Percentiles rank a stretch among this genome's conserved stretches.
Evolutionary conservation across 2,888 invertebrate genomes (phyloP).

Genomic region (Drosophila conformis): DNA sequence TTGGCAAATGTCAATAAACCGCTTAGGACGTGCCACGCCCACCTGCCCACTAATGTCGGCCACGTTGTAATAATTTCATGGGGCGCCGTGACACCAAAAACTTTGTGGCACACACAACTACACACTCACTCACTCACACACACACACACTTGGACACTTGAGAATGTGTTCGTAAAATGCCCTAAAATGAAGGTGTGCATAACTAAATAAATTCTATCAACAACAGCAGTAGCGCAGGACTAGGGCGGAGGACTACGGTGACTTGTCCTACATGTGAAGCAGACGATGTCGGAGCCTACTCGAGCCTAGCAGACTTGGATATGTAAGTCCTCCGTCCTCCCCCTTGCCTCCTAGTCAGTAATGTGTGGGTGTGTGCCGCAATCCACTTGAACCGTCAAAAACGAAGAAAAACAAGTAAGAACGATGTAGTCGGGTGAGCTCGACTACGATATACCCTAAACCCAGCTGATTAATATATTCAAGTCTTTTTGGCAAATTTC

Average conservation of each 20-base stretch:
- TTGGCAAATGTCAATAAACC: slow-evolving; percentile 46
- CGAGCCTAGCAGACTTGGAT: slow-evolving; percentile 35
- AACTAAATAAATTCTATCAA: slow-evolving; percentile 80
- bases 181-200: slow-evolving; percentile 80
- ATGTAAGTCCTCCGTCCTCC: background rate
- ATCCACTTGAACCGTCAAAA: slow-evolving; percentile 51
- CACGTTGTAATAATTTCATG: slow-evolving; percentile 32
- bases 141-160: slow-evolving; percentile 34
- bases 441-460: background rate
- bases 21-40: slow-evolving; percentile 30
- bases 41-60: slow-evolving; percentile 3
- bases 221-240: slow-evolving; percentile 55
- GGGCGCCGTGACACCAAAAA: slow-evolving; percentile 49
- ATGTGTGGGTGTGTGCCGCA: slow-evolving; percentile 27
- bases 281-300: slow-evolving; percentile 46
- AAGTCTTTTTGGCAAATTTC: background rate
- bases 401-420: background rate
- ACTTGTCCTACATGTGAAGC: slow-evolving; percentile 59
- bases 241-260: slow-evolving; percentile 10
- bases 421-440: background rate
- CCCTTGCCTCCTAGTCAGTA: background rate
- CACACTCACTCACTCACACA: background rate
- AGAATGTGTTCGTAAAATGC: slow-evolving; percentile 68
- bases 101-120: slow-evolving; percentile 33
- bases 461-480: background rate